phyloP scores from a whole-genome alignment of 2,113 vertebrate genomes.

The Merops nubicus region DNA sequence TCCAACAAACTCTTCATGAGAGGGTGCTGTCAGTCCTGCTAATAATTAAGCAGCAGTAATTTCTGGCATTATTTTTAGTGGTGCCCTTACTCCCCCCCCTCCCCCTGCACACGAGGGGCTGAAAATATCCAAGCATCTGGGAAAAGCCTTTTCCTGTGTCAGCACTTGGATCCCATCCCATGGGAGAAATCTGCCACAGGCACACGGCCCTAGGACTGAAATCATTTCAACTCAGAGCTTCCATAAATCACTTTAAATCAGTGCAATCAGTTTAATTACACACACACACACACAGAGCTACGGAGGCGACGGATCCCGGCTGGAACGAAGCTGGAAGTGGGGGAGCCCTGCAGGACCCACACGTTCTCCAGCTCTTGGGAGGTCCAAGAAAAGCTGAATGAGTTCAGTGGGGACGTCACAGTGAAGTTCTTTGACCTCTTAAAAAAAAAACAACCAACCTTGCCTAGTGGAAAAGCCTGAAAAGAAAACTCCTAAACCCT shows the following conservation, averaged over 20 bases:
- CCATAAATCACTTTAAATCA: slow-evolving; percentile 8
- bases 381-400: slow-evolving; percentile 23
- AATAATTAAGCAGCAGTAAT: slow-evolving; percentile 23
- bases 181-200: neutral
- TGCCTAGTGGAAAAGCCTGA: neutral
- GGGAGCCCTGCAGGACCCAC: neutral
- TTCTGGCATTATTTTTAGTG: slow-evolving; percentile 13
- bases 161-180: slow-evolving; percentile 43
- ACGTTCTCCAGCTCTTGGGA: slow-evolving; percentile 19
- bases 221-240: neutral
- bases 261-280: neutral
- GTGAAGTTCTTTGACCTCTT: neutral
- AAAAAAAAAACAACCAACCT: too few relatives aligned
- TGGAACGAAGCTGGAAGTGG: neutral
- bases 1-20: neutral
- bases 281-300: too few relatives aligned
- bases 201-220: neutral
- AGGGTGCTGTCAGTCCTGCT: neutral
- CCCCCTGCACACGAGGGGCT: neutral
- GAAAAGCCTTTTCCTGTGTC: slow-evolving; percentile 49
- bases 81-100: neutral
- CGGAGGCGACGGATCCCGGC: neutral
- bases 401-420: neutral
- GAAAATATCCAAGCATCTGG: slow-evolving; percentile 36
- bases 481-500: too few relatives aligned